Conservation (phyloP, 2,888 invertebrate genomes). For the Phaedon cochleariae region DNA sequence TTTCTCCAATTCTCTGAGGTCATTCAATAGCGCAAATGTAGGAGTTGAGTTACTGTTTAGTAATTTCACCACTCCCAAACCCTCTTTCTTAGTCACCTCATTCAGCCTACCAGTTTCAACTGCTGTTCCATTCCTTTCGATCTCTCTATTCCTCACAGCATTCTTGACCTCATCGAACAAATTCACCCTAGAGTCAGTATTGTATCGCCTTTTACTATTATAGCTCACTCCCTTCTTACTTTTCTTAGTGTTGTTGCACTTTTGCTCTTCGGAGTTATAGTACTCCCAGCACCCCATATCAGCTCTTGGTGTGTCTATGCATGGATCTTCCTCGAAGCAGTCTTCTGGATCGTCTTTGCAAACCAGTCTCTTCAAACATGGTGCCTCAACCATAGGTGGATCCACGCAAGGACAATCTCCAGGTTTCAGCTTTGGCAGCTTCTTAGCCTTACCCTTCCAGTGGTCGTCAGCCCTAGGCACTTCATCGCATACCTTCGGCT, state of each 20-base stretch:
- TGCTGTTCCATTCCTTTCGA: neutral
- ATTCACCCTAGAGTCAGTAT: slow-evolving; percentile 20
- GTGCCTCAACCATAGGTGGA: slow-evolving; percentile 39
- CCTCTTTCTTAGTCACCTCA: neutral
- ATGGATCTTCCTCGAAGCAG: slow-evolving; percentile 27
- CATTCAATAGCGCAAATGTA: neutral
- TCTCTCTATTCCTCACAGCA: neutral
- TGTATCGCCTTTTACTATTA: slow-evolving; percentile 21
- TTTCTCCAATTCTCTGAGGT: slow-evolving; percentile 5
- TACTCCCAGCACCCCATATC: slow-evolving; percentile 50
- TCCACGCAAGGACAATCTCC: slow-evolving; percentile 47
- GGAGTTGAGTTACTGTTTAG: neutral
- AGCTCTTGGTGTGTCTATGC: slow-evolving; percentile 37
- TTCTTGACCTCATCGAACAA: neutral
- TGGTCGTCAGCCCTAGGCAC: slow-evolving; percentile 39
- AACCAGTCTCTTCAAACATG: slow-evolving; percentile 36
- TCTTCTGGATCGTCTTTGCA: slow-evolving; percentile 37
- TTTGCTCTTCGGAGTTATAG: slow-evolving; percentile 25
- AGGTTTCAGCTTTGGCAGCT: slow-evolving; percentile 41
- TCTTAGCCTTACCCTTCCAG: slow-evolving; percentile 23
- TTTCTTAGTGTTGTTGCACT: slow-evolving; percentile 23
- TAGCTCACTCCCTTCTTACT: slow-evolving; percentile 3
- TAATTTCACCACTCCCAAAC: neutral
- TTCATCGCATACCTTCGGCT: slow-evolving; percentile 19
- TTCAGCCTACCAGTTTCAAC: neutral